Conservation (phyloP, 2,113 vertebrate genomes). For the Limnothrissa miodon region DNA sequence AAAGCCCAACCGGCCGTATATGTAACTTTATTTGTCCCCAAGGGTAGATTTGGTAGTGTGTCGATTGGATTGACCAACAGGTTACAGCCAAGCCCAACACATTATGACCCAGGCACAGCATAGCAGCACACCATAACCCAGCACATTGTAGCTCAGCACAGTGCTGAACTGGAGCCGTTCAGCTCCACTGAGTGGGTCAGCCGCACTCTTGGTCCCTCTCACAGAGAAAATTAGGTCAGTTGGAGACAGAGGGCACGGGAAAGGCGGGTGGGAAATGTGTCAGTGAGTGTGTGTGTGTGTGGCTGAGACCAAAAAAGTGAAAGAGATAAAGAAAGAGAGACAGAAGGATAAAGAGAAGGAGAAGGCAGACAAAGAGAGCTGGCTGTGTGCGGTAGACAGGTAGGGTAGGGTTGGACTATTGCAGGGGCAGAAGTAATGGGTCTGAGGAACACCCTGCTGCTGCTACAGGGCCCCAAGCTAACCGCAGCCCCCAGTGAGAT, state of each 20-base stretch:
- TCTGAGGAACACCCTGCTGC: background rate
- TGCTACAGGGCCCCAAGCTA: background rate
- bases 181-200: background rate
- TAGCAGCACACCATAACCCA: no score
- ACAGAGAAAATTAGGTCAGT: background rate
- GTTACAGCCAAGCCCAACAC: no score
- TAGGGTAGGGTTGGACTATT: background rate
- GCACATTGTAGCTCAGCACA: no score
- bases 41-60: no score
- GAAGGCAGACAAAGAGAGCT: no score
- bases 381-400: background rate
- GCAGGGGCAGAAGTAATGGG: background rate
- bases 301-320: background rate
- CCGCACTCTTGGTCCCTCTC: background rate
- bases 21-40: no score
- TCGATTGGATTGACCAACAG: no score
- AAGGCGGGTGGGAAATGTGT: background rate
- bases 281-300: constrained; percentile 23
- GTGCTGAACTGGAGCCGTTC: background rate
- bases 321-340: background rate
- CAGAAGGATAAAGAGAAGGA: background rate
- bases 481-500: background rate
- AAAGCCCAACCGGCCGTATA: no score
- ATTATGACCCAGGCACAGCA: no score
- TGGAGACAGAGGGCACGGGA: background rate